A percentile compares a stretch with the other conserved stretches of the same genome.
These are phyloP conservation scores for Drosophila ohnishii DNA, from an alignment of 1,140 invertebrate species.

Conservation along the genomic window DNA sequence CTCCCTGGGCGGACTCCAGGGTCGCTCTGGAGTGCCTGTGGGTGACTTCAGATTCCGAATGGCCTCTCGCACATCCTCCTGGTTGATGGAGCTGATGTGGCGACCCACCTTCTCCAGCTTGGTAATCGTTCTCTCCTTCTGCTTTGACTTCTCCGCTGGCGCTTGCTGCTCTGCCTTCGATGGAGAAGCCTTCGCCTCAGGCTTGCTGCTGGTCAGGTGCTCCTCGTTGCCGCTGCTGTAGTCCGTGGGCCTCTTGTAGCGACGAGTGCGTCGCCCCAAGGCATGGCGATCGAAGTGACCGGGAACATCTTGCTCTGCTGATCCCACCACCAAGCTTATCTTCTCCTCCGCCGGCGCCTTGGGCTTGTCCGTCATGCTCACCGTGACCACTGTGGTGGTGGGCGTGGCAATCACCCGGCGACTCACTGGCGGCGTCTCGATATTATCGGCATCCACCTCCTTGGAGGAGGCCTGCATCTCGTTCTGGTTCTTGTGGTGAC, in stretches of 20 bases:
- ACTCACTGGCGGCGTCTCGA: slow-evolving; percentile 93
- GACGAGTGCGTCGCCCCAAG: slow-evolving; percentile 89
- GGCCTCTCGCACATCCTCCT: slow-evolving; percentile 86
- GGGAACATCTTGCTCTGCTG: slow-evolving; percentile 84
- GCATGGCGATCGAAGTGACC: slow-evolving; percentile 93
- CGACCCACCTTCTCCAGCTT: slow-evolving; percentile 83
- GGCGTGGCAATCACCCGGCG: slow-evolving; percentile 85
- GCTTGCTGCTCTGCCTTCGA: slow-evolving; percentile 28
- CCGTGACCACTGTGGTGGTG: slow-evolving; percentile 71
- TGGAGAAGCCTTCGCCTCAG: slow-evolving; percentile 25
- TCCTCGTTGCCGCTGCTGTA: slow-evolving; percentile 85
- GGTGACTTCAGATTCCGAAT: slow-evolving; percentile 86
- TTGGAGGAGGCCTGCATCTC: slow-evolving; percentile 85
- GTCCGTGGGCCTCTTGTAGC: slow-evolving; percentile 90
- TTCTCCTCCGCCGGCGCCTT: slow-evolving; percentile 40
- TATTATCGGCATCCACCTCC: slow-evolving; percentile 95
- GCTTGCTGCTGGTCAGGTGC: slow-evolving; percentile 66
- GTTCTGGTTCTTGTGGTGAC: slow-evolving; percentile 77
- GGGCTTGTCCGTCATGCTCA: slow-evolving; percentile 68
- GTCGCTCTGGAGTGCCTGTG: slow-evolving; percentile 84
- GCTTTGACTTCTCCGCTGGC: slow-evolving; percentile 45
- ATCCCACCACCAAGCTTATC: slow-evolving; percentile 3
- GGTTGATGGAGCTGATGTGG: slow-evolving; percentile 86
- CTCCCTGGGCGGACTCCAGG: slow-evolving; percentile 83
- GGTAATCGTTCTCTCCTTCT: slow-evolving; percentile 69